Base-by-base conservation (phyloP, 2,797 vertebrate genomes). In the Etheostoma perlongum region DNA sequence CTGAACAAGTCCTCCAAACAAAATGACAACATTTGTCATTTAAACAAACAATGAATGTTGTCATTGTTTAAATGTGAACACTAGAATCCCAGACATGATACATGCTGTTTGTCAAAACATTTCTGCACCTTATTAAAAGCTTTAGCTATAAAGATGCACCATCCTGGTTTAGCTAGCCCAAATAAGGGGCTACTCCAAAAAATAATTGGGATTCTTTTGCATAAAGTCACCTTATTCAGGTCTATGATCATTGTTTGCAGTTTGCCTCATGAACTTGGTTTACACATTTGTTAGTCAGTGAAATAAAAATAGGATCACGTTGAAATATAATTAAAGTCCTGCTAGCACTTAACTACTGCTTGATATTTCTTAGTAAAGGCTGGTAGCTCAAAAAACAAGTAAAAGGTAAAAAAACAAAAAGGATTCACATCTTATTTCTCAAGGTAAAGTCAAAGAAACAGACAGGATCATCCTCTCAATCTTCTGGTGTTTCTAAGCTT, bases 401-500 rank as follows among this genome's bases (percentile, higher is more conserved):
- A 10, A 33, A 47, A 10, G 13, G 14, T 23, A 52, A 30, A 59
- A n/a, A 44, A 1, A 5, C 23, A 13, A 49, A 47, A 44, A 57
- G 13, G 42, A 40, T 21, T 6, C n/a, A 19, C 18, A 18, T 16
- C 11, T 14, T 18, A 27, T 62, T 67, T 46, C 23, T 53, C 21
- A 25, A 21, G 27, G 36, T 27, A 54, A 54, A 16, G 14, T 2
- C 4, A 16, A 30, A 23, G 2, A 21, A 78, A 27, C 14, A 25
- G 21, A 27, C 1, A 19, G 1, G 2, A 16, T 60, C 12, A 6
- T 70, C 27, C 5, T 42, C 48, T 67, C 19, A n/a, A 0, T n/a
- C 7, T 8, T 55, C 3, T 48, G 7, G 33, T 66, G 9, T 55
- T 46, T 64, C 36, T 77, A 47, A 84, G 33, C 53, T 33, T 15